Evolutionary conservation across 1,140 invertebrate genomes (phyloP).

Genomic region (Halotydeus destructor): DNA sequence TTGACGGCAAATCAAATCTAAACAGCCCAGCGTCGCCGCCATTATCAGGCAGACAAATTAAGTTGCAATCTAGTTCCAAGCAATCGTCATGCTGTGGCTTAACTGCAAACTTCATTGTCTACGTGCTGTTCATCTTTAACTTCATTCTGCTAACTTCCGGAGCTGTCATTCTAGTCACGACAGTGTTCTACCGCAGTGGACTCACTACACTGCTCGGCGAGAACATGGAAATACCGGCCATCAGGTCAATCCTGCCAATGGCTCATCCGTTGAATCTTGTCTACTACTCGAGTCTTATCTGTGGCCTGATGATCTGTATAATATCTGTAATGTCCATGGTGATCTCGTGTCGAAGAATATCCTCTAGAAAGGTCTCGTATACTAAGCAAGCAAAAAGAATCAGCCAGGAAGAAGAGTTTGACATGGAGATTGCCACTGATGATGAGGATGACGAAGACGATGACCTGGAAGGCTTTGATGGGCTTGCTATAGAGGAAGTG

Average conservation of each 20-base stretch:
- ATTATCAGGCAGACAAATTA: too few relatives aligned
- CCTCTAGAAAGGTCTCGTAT: conserved; percentile 1
- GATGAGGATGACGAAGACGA: not conserved
- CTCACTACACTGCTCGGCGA: not conserved
- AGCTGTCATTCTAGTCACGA: conserved; percentile 4
- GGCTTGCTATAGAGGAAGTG: not conserved
- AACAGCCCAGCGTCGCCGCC: too few relatives aligned
- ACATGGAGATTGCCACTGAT: conserved; percentile 1
- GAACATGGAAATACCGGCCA: conserved; percentile 2
- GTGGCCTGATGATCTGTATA: not conserved
- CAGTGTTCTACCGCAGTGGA: conserved; percentile 1
- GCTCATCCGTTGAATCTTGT: conserved; percentile 6
- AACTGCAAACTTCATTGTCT: conserved; percentile 6
- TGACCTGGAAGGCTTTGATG: not conserved
- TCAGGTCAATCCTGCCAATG: not conserved
- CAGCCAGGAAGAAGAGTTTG: not conserved
- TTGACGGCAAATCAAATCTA: too few relatives aligned
- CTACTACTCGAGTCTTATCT: conserved; percentile 9
- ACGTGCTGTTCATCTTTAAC: conserved; percentile 9
- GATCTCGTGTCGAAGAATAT: not conserved
- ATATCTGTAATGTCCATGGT: conserved; percentile 7
- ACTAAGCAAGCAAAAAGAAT: too few relatives aligned
- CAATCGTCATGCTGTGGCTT: conserved; percentile 10
- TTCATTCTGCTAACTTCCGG: conserved; percentile 7
- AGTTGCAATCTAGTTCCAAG: too few relatives aligned